Evolutionary conservation across 1,140 invertebrate species (phyloP), one percentile per base, ranked within the genome.

Genomic region (Propsilocerus akamusi): DNA sequence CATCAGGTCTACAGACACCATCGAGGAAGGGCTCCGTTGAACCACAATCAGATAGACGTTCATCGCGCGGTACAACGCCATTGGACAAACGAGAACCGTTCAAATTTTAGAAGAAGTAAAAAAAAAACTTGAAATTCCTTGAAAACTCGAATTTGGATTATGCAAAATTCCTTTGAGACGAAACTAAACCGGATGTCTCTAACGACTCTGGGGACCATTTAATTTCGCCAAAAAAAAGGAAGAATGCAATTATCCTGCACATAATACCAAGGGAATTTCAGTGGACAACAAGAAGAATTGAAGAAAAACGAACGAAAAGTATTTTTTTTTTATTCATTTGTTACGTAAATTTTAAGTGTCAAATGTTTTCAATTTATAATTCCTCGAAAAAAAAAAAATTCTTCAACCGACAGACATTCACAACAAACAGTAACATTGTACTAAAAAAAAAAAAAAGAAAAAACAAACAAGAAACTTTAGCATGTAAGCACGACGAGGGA

Each of bases 41-140:
- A 48, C 63, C 63, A 8, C 62, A 59, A 14, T 58, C 62, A 49
- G 59, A 59, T 51, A 54, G 59, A 55, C 54, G 63, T 58, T 67
- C 65, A 69, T 62, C 67, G 53, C 64, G 65, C 56, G 74, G 70
- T 46, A 72, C 73, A 25, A 76, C 74, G 37, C 71, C 74, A 12
- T 71, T 72, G 23, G 71, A 76, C 49, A 70, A 74, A 54, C 66
- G 74, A 50, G 77, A 77, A 56, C 78, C 78, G 28, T 80, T 80
- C n/a, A n/a, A n/a, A n/a, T n/a, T n/a, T n/a, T n/a, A n/a, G n/a
- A n/a, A n/a, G n/a, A n/a, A n/a, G n/a, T n/a, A n/a, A n/a, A n/a
- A n/a, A n/a, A n/a, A n/a, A n/a, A n/a, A n/a, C n/a, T n/a, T n/a
- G n/a, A n/a, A n/a, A n/a, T n/a, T n/a, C n/a, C n/a, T n/a, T n/a